These are phyloP conservation scores for Pagrus major DNA, from an alignment of 2,113 vertebrate species.

Conservation along the genomic window DNA sequence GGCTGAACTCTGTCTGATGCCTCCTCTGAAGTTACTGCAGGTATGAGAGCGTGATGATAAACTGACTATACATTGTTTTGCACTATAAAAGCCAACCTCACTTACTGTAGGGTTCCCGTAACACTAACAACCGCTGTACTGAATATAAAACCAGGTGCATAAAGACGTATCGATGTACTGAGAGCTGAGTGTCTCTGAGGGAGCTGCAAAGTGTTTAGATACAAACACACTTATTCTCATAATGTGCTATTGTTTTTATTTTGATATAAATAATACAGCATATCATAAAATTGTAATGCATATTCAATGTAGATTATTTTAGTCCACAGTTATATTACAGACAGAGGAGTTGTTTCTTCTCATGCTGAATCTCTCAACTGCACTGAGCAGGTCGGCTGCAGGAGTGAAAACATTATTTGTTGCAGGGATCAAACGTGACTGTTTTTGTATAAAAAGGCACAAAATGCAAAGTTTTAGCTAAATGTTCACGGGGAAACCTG, in stretches of 20 bases:
- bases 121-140: not conserved
- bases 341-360: not conserved
- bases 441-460: no score
- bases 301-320: not conserved
- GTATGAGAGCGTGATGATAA: not conserved
- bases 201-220: not conserved
- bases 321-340: not conserved
- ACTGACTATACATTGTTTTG: not conserved
- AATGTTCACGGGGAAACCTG: not conserved
- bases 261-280: not conserved
- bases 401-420: not conserved
- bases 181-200: not conserved
- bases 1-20: not conserved
- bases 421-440: not conserved
- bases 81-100: not conserved
- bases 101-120: not conserved
- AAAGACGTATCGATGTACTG: not conserved
- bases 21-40: not conserved
- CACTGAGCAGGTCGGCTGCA: not conserved
- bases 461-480: not conserved
- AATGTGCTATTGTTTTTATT: not conserved
- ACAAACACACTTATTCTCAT: not conserved
- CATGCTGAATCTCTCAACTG: not conserved
- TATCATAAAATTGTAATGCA: not conserved
- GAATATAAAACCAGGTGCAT: not conserved